A percentile compares a stretch with the other conserved stretches of the same genome.
Evolutionary conservation across 2,797 vertebrate genomes (phyloP).

Genomic region (Poliocrania exsul): DNA sequence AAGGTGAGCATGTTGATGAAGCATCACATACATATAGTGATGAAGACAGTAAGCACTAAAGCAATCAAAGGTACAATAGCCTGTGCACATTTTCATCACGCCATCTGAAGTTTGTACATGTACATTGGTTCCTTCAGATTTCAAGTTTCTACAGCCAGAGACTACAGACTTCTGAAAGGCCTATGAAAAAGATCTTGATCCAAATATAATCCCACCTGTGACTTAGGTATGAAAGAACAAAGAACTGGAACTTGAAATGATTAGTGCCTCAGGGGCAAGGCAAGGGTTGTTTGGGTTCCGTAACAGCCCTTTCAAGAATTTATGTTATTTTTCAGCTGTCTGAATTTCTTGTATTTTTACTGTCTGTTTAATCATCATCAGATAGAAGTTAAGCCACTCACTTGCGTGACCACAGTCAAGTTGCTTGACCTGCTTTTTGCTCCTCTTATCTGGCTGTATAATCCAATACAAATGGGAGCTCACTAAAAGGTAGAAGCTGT

Average conservation of each 20-base stretch:
- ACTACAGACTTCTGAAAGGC: background rate
- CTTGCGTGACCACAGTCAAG: constrained; percentile 24
- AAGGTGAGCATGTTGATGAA: constrained; percentile 40
- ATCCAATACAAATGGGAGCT: constrained; percentile 9
- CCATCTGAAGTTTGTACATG: background rate
- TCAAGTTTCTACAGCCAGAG: background rate
- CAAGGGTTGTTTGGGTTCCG: background rate
- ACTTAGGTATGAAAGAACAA: background rate
- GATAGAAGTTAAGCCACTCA: constrained; percentile 15
- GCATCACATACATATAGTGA: background rate
- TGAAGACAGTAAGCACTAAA: background rate
- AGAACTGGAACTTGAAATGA: background rate
- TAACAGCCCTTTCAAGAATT: background rate
- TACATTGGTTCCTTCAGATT: background rate
- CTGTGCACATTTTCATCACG: background rate
- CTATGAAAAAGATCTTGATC: background rate
- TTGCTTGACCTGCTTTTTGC: constrained; percentile 49
- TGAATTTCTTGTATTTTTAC: constrained; percentile 23
- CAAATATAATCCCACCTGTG: background rate
- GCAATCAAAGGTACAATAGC: background rate
- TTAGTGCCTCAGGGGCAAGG: background rate
- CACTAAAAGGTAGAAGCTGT: background rate
- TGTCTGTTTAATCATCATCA: background rate
- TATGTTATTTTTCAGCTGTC: background rate
- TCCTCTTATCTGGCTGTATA: constrained; percentile 23